These are phyloP conservation scores for Pelobates fuscus DNA, from an alignment of 2,113 vertebrate genomes.

Conservation along the genomic window DNA sequence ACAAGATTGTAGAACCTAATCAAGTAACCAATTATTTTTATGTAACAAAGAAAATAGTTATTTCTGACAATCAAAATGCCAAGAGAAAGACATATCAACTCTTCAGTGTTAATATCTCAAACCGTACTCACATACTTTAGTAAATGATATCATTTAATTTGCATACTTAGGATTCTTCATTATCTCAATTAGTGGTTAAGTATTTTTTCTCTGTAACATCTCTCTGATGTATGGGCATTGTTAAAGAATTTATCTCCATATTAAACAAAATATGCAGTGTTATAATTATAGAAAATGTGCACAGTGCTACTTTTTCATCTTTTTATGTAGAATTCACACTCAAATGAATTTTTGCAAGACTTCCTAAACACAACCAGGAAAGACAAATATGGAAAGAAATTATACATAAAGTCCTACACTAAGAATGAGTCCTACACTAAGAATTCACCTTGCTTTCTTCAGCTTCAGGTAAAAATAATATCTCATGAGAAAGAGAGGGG, in stretches of 20 bases:
- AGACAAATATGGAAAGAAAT: too few relatives aligned
- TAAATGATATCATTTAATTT: not conserved
- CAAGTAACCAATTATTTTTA: not conserved
- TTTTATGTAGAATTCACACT: not conserved
- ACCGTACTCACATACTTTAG: not conserved
- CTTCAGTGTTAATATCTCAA: constrained; percentile 1
- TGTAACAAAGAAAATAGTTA: not conserved
- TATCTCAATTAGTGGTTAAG: not conserved
- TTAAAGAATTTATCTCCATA: not conserved
- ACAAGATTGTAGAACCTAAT: not conserved
- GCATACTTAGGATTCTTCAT: not conserved
- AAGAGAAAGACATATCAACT: not conserved
- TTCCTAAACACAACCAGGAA: too few relatives aligned
- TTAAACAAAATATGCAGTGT: not conserved
- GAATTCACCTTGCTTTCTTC: too few relatives aligned
- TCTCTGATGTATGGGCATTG: not conserved
- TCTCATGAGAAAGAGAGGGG: too few relatives aligned
- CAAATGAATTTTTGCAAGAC: too few relatives aligned
- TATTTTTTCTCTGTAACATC: not conserved
- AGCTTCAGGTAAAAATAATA: too few relatives aligned
- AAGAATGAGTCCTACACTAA: too few relatives aligned
- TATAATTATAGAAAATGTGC: not conserved
- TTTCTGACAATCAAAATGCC: not conserved
- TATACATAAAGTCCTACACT: too few relatives aligned
- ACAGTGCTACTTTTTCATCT: not conserved